These are phyloP conservation scores for Chelonia mydas DNA, from an alignment of 2,797 vertebrate genomes.

Conservation along the genomic window DNA sequence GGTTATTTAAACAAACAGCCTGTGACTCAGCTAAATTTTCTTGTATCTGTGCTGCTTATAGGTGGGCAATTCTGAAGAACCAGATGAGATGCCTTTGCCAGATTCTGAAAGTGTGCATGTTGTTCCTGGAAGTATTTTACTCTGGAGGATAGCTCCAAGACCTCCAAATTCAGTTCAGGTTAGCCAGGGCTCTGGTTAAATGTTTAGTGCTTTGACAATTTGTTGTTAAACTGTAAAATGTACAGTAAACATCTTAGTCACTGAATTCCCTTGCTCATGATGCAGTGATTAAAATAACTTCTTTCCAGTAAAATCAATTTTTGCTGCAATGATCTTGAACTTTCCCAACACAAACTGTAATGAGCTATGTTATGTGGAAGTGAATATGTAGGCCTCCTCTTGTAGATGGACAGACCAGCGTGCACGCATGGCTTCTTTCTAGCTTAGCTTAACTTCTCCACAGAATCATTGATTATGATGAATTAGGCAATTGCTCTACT, in stretches of 20 bases:
- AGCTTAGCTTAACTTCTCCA: neutral
- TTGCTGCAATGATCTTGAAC: neutral
- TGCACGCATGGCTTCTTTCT: neutral
- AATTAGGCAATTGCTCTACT: neutral
- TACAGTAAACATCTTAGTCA: neutral
- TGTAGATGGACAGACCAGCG: neutral
- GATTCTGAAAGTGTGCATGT: conserved; percentile 93
- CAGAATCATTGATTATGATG: neutral
- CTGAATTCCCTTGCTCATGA: neutral
- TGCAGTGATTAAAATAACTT: neutral
- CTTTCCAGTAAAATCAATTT: neutral
- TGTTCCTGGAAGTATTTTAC: conserved; percentile 92
- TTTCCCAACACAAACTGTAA: neutral
- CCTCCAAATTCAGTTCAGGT: conserved; percentile 95
- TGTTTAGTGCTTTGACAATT: neutral
- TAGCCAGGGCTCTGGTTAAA: conserved; percentile 19
- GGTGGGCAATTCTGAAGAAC: conserved; percentile 87
- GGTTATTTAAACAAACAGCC: neutral
- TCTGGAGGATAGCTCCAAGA: conserved; percentile 95
- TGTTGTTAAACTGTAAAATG: neutral
- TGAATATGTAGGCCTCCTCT: neutral
- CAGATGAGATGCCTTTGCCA: conserved; percentile 92
- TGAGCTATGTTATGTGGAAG: neutral
- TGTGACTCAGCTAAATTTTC: neutral
- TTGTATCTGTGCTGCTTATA: conserved; percentile 47